phyloP scores from a whole-genome alignment of 2,797 vertebrate genomes.

The Lemur catta region DNA sequence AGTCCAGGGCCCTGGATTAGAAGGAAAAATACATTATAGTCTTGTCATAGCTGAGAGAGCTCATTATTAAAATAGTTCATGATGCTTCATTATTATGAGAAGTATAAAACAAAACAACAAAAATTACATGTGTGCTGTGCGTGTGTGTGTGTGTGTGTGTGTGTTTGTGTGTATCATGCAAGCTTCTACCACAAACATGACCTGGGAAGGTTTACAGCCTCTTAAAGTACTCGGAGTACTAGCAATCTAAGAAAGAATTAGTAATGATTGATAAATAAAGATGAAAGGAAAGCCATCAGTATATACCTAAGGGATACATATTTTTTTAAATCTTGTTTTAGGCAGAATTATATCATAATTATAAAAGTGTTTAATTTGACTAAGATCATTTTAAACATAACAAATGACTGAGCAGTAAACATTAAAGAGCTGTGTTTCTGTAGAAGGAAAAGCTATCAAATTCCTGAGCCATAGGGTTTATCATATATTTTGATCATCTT shows the following conservation, averaged over 20 bases:
- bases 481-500: conserved; percentile 21
- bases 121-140: not conserved
- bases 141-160: not conserved
- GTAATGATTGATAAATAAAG: conserved; percentile 3
- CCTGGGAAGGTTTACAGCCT: not conserved
- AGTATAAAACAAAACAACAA: conserved; percentile 11
- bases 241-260: not conserved
- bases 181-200: not conserved
- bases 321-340: conserved; percentile 28
- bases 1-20: not conserved
- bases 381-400: conserved; percentile 27
- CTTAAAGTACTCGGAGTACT: not conserved
- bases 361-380: not conserved
- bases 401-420: conserved; percentile 27
- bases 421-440: not conserved
- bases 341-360: conserved; percentile 38
- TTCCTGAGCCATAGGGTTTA: conserved; percentile 7
- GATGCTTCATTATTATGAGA: not conserved
- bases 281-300: not conserved
- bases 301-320: not conserved
- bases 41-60: not conserved
- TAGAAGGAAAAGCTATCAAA: not conserved
- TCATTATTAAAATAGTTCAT: conserved; percentile 23
- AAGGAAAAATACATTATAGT: not conserved
- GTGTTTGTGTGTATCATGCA: not conserved